A percentile compares a stretch with the other conserved stretches of the same genome.
These are phyloP conservation scores for Volucella inflata DNA, from an alignment of 2,888 invertebrate species.

Conservation along the genomic window DNA sequence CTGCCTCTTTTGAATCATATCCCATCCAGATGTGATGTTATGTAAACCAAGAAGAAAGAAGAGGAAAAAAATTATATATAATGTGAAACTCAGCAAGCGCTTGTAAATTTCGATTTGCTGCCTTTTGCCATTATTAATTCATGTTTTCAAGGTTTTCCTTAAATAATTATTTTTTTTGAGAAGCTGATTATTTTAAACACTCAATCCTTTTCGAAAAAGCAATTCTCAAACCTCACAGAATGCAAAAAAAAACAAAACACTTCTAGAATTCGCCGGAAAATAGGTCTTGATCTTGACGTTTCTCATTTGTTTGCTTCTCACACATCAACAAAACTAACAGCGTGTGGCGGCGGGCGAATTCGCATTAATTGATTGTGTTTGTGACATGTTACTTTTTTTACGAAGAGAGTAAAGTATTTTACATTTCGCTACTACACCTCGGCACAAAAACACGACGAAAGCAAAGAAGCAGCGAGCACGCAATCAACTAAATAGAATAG, in stretches of 20 bases:
- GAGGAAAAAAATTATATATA: too few relatives aligned
- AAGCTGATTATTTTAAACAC: not conserved
- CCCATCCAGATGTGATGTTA: slow-evolving; percentile 7
- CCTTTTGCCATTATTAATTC: too few relatives aligned
- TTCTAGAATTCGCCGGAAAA: slow-evolving; percentile 40
- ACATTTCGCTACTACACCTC: slow-evolving; percentile 24
- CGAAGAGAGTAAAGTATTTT: slow-evolving; percentile 35
- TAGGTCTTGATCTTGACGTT: slow-evolving; percentile 26
- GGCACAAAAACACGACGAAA: slow-evolving; percentile 59
- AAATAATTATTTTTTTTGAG: too few relatives aligned
- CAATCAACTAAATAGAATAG: slow-evolving; percentile 44
- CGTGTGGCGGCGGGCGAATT: slow-evolving; percentile 52
- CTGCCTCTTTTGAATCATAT: too few relatives aligned
- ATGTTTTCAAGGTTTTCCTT: too few relatives aligned
- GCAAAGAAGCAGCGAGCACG: slow-evolving; percentile 41
- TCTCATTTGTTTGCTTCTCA: not conserved
- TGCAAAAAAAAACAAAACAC: slow-evolving; percentile 7
- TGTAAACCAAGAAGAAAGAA: not conserved
- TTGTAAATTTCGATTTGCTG: too few relatives aligned
- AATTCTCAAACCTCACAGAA: not conserved
- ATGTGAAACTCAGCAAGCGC: too few relatives aligned
- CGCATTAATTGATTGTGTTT: slow-evolving; percentile 26
- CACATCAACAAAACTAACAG: slow-evolving; percentile 21
- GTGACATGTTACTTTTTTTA: slow-evolving; percentile 21
- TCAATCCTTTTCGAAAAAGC: not conserved